Evolutionary conservation across 1,140 invertebrate species (phyloP), one percentile per base, ranked within the genome.

Genomic region (Drosophila busckii): DNA sequence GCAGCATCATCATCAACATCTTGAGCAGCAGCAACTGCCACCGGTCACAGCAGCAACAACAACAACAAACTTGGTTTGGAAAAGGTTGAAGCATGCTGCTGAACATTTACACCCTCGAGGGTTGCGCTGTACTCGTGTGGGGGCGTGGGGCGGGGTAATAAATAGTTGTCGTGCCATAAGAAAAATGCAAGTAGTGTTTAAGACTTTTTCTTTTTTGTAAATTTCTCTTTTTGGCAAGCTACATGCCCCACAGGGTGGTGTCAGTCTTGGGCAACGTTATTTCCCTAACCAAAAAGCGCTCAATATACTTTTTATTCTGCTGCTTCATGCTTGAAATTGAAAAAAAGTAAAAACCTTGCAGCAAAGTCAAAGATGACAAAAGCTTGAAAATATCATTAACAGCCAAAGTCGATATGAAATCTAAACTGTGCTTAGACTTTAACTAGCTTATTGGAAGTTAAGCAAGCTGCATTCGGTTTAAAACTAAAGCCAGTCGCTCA

Each of bases 111-210:
- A 10, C 7, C 20, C 49, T 34, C 49, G 45, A 41, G 46, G 42
- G 26, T 38, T 41, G 12, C 50, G 16, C 54, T 19, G 20, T 46
- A 23, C 38, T 22, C 56, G n/a, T n/a, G n/a, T n/a, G n/a, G n/a
- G 25, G 34, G 26, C 23, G 4, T n/a, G n/a, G 31, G 42, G 28
- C 34, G 49, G 44, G 68, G 68, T 75, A 68, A 78, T 78, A 78
- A 78, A 78, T 78, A 78, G 73, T 80, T 73, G 73, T 80, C 73
- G 73, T 80, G 63, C 70, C 75, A 73, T 78, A 73, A 56, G 73
- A 80, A 78, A 78, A 78, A 78, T 78, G 73, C 73, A 78, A 78
- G 73, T 56, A 78, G 73, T 78, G 73, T 78, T 80, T 73, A 78
- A 78, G 73, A n/a, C n/a, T 73, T 80, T 56, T 60, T 46, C 26